These are phyloP conservation scores for Stigmatopora nigra DNA, from an alignment of 2,113 vertebrate species.

Conservation along the genomic window DNA sequence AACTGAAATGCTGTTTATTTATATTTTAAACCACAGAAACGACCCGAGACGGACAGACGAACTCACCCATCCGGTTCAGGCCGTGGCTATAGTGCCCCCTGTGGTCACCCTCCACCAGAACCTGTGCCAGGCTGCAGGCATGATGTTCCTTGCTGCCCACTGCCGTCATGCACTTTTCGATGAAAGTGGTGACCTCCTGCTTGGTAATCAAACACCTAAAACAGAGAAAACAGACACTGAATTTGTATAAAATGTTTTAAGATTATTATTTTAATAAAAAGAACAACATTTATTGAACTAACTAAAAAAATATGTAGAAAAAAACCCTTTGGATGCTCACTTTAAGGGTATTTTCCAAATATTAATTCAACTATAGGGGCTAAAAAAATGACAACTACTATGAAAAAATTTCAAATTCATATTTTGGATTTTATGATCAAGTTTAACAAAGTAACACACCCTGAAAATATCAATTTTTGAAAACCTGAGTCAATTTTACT, in stretches of 20 bases:
- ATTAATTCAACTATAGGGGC: too few relatives aligned
- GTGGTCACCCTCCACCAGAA: slow-evolving; percentile 70
- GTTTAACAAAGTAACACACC: too few relatives aligned
- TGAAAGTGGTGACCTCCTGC: slow-evolving; percentile 62
- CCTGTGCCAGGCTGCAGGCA: slow-evolving; percentile 64
- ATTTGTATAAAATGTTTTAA: not conserved
- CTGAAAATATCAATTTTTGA: too few relatives aligned
- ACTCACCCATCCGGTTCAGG: slow-evolving; percentile 72
- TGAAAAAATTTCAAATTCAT: too few relatives aligned
- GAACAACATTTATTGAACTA: too few relatives aligned
- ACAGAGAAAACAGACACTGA: not conserved
- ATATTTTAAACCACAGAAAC: too few relatives aligned
- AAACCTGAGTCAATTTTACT: too few relatives aligned
- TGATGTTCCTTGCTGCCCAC: slow-evolving; percentile 65
- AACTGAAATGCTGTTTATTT: too few relatives aligned
- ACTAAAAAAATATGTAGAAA: not conserved
- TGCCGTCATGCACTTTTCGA: slow-evolving; percentile 63
- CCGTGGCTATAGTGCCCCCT: slow-evolving; percentile 75
- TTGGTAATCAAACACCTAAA: slow-evolving; percentile 65
- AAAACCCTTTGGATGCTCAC: not conserved
- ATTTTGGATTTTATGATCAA: too few relatives aligned
- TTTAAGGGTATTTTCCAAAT: too few relatives aligned
- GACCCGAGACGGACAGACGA: not conserved
- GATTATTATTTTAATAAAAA: not conserved
- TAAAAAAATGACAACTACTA: too few relatives aligned